Percentiles rank a stretch among this genome's conserved stretches.
Conservation (phyloP, 2,113 vertebrate species). For the Leptosomus discolor region DNA sequence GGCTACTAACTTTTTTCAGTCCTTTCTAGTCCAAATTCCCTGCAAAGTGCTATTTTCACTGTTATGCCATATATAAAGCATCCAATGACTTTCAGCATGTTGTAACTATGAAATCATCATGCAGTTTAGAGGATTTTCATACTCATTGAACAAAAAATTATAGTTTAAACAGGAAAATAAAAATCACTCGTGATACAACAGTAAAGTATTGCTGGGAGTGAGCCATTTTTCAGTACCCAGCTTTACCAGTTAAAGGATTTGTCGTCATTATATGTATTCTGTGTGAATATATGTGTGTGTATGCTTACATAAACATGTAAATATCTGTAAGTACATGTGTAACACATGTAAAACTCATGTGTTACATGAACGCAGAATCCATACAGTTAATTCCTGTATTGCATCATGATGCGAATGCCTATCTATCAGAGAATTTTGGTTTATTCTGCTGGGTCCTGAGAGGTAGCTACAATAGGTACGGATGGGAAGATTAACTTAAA, state of each 20-base stretch:
- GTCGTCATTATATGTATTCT: background rate
- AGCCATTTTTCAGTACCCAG: background rate
- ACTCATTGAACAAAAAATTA: background rate
- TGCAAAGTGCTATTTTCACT: background rate
- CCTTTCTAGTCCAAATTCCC: background rate
- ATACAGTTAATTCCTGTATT: background rate
- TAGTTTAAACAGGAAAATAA: background rate
- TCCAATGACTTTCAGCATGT: background rate
- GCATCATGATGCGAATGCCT: accelerated
- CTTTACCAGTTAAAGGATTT: background rate
- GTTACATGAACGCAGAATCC: background rate
- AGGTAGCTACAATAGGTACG: background rate
- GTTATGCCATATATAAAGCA: background rate
- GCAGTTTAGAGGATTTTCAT: background rate
- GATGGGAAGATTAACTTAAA: background rate
- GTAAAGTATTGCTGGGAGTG: background rate
- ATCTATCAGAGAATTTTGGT: background rate
- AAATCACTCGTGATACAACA: background rate
- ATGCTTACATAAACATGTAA: background rate
- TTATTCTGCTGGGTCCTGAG: background rate
- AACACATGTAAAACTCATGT: background rate
- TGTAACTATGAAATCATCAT: background rate
- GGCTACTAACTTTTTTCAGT: background rate
- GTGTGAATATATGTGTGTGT: background rate
- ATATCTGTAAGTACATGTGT: background rate